phyloP scores from a whole-genome alignment of 2,888 invertebrate genomes.

The Brachylomia viminalis region DNA sequence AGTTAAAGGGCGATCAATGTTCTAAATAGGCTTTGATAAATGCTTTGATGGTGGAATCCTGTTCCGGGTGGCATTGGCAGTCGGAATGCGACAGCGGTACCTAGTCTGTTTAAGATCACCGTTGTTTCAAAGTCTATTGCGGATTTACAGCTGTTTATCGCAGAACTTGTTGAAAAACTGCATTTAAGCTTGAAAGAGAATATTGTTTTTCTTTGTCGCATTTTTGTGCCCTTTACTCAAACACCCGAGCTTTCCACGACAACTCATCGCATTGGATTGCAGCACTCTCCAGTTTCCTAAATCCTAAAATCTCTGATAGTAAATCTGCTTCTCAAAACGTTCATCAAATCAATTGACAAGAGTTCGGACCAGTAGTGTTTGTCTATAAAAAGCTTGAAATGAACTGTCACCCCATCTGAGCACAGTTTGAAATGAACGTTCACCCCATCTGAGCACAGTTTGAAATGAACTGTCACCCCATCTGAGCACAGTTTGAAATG shows the following conservation, averaged over 20 bases:
- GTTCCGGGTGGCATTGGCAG: not conserved
- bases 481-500: too few species aligned
- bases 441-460: too few species aligned
- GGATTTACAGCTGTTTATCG: not conserved
- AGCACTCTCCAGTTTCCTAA: not conserved
- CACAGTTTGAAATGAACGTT: too few species aligned
- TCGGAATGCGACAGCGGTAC: not conserved
- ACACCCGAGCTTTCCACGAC: not conserved
- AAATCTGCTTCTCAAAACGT: not conserved
- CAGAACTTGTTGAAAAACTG: not conserved
- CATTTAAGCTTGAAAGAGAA: not conserved
- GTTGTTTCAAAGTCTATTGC: not conserved
- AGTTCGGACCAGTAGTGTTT: not conserved
- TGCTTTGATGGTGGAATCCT: not conserved
- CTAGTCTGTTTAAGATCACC: not conserved
- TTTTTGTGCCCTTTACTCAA: not conserved
- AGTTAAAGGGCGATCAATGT: constrained; percentile 23
- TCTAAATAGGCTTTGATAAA: not conserved
- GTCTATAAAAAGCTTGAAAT: too few species aligned
- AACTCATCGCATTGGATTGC: not conserved
- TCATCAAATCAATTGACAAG: not conserved
- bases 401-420: too few species aligned
- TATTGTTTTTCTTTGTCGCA: not conserved
- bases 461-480: too few species aligned
- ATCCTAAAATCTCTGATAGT: not conserved